phyloP scores from a whole-genome alignment of 2,797 vertebrate species.

The Acanthornis magna region DNA sequence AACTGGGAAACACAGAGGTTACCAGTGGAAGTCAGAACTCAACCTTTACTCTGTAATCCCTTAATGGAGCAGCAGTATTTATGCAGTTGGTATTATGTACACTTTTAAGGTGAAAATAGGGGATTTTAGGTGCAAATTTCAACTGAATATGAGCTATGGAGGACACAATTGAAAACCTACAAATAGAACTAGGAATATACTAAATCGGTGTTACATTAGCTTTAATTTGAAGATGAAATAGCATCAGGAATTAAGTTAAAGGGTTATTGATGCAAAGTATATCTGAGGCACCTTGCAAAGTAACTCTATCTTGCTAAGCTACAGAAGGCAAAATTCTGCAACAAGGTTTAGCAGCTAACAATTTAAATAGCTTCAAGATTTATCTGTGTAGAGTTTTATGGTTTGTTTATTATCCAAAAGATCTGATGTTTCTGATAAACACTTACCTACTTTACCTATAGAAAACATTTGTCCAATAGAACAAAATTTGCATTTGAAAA shows the following conservation, averaged over 20 bases:
- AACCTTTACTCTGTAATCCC: not conserved
- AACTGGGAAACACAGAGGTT: not conserved
- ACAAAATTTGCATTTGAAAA: not conserved
- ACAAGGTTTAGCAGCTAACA: slow-evolving; percentile 24
- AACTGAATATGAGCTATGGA: slow-evolving; percentile 20
- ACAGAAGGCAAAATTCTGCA: slow-evolving; percentile 41
- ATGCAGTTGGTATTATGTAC: not conserved
- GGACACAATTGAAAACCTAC: slow-evolving; percentile 47
- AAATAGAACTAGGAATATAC: slow-evolving; percentile 59
- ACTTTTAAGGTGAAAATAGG: not conserved
- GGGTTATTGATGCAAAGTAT: slow-evolving; percentile 57
- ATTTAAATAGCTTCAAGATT: not conserved
- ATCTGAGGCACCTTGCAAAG: slow-evolving; percentile 45
- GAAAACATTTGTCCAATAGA: not conserved
- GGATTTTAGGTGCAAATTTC: not conserved
- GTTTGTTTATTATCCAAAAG: not conserved
- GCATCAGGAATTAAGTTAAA: slow-evolving; percentile 59
- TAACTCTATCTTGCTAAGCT: slow-evolving; percentile 29
- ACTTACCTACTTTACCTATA: not conserved
- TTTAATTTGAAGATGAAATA: slow-evolving; percentile 68
- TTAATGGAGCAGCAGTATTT: not conserved
- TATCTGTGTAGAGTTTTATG: not conserved
- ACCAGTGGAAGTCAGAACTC: not conserved
- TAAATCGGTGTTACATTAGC: slow-evolving; percentile 60
- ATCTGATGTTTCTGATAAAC: not conserved